A percentile compares a stretch with the other conserved stretches of the same genome.
Conservation (phyloP, 2,113 vertebrate genomes). For the Grantiella picta region DNA sequence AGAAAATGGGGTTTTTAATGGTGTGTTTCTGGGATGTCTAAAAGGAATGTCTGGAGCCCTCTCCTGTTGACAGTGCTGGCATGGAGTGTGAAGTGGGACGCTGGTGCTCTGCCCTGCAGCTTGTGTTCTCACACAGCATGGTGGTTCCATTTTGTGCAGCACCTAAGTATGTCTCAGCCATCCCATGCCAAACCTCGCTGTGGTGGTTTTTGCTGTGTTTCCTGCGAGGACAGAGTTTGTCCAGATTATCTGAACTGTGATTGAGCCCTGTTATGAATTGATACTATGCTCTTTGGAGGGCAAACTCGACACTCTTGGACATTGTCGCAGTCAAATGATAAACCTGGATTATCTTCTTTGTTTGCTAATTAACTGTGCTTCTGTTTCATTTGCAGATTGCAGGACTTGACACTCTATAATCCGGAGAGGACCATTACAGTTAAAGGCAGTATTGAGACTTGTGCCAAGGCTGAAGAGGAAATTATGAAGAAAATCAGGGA, state of each 20-base stretch:
- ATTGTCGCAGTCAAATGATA: not conserved
- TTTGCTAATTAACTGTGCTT: not conserved
- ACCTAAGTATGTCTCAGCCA: rapidly evolving
- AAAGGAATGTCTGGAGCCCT: not conserved
- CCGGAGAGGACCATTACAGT: conserved; percentile 96
- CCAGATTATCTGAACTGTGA: not conserved
- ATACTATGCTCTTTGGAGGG: not conserved
- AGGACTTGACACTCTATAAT: conserved; percentile 96
- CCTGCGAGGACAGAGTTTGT: not conserved
- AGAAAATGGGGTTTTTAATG: not conserved
- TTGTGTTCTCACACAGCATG: rapidly evolving
- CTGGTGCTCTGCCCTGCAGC: not conserved
- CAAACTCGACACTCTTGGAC: rapidly evolving
- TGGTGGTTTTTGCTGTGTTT: not conserved
- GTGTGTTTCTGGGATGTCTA: not conserved
- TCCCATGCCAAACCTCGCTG: rapidly evolving
- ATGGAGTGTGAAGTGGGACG: rapidly evolving
- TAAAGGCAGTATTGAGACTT: conserved; percentile 88
- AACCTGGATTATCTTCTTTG: not conserved
- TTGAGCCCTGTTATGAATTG: not conserved
- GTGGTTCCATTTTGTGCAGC: not conserved
- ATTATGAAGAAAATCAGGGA: conserved; percentile 98
- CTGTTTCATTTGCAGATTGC: conserved; percentile 76
- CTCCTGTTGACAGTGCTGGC: not conserved
- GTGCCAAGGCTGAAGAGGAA: conserved; percentile 90